Evolutionary conservation across 35 echinoderm and acorn worm genomes (phyloP).

Genomic region (Apostichopus parvimensis): DNA sequence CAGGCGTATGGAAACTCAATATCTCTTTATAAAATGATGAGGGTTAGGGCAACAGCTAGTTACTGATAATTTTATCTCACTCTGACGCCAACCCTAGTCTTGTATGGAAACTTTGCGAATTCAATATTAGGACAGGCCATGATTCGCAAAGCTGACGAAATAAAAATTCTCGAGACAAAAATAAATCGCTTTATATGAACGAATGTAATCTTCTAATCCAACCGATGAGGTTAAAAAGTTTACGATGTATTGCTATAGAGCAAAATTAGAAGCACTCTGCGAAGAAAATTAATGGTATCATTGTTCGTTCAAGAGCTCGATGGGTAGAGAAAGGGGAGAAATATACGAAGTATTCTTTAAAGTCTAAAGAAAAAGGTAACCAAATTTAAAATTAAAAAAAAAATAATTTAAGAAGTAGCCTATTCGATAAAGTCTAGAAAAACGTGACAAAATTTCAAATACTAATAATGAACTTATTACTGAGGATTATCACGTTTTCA

Average conservation of each 20-base stretch:
- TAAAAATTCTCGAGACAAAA: neutral
- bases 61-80: neutral
- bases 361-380: no score
- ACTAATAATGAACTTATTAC: neutral
- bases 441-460: neutral
- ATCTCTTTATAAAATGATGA: neutral
- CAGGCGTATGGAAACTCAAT: neutral
- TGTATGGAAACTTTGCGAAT: neutral
- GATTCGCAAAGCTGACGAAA: neutral
- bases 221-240: neutral
- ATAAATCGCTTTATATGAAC: no score
- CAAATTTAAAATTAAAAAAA: no score
- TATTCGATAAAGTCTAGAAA: neutral
- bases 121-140: neutral
- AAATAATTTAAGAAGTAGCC: no score
- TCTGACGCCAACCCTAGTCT: neutral
- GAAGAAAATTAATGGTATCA: neutral
- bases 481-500: neutral
- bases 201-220: no score
- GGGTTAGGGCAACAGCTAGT: neutral
- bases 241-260: neutral
- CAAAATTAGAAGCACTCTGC: neutral
- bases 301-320: neutral
- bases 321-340: neutral
- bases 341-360: neutral